Base-by-base conservation (phyloP, 2,888 invertebrate genomes). In the Colostygia pectinataria region DNA sequence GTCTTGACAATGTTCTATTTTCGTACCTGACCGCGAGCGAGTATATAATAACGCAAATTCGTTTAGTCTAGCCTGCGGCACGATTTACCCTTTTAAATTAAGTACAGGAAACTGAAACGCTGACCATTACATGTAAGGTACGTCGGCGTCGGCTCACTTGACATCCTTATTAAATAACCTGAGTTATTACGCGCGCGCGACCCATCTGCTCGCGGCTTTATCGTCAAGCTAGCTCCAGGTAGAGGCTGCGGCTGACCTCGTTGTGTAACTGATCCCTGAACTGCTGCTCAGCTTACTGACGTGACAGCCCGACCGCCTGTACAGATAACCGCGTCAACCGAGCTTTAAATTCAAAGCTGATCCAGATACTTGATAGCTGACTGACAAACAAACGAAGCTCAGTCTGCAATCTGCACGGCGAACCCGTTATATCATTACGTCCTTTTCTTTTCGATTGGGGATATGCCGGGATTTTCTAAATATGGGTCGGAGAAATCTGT, bases 31-130 rank as follows among this genome's bases (percentile, higher is more conserved):
- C 38, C 50, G 44, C 38, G 10, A 43, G 25, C 37, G 4, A 37
- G 20, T 34, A 25, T 37, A 20, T 40, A 48, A 43, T 45, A 45
- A 48, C 39, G 43, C 46, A 23, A 50, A 42, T 42, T 34, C 18
- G 33, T 14, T 20, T 24, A 24, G 38, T 28, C 37, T 33, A 50
- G 27, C 44, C 31, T 50, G 29, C 29, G 10, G 37, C 27, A 47
- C 27, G 41, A 42, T 44, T 40, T 37, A 24, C 12, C 23, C 29
- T 36, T 45, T 52, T 4, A n/a, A 18, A 53, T 46, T 45, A 40
- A 53, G 46, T 50, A 57, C 57, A 57, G 51, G 53, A 53, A 57
- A 53, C 50, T 53, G 41, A 45, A 53, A 47, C 40, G 40, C 34
- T 44, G 44, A 47, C 44, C 53, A 53, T 56, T 47, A 47, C 29